Evolutionary conservation across 2,797 vertebrate species (phyloP).

Genomic region (Betta splendens): DNA sequence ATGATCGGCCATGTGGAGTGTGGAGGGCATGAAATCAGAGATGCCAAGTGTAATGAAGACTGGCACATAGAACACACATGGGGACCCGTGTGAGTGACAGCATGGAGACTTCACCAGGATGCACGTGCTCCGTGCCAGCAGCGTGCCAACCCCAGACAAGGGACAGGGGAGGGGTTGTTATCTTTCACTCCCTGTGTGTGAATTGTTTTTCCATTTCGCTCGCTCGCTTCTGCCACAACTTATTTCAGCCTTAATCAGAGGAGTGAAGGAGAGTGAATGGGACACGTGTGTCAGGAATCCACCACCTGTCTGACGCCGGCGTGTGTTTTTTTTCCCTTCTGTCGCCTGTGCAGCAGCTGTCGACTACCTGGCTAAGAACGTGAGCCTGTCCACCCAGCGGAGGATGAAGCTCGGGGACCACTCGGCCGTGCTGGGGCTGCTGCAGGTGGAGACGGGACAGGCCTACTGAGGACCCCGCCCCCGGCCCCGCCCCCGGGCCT

Average conservation of each 20-base stretch:
- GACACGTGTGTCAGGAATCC: conserved; percentile 38
- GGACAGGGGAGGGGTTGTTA: conserved; percentile 62
- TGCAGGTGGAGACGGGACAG: conserved; percentile 98
- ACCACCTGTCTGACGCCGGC: conserved; percentile 50
- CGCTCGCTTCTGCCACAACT: conserved; percentile 70
- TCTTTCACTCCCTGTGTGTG: conserved; percentile 51
- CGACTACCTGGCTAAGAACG: conserved; percentile 98
- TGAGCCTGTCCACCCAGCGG: conserved; percentile 96
- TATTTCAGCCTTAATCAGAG: conserved; percentile 68
- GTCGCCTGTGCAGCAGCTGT: conserved; percentile 89
- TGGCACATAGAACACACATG: conserved; percentile 85
- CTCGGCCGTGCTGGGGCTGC: conserved; percentile 94
- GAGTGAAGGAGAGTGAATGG: conserved; percentile 43
- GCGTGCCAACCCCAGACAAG: conserved; percentile 71
- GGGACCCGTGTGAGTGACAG: conserved; percentile 86
- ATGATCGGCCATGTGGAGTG: conserved; percentile 90
- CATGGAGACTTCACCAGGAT: conserved; percentile 82
- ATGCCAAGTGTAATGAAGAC: conserved; percentile 98
- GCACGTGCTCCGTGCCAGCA: conserved; percentile 72
- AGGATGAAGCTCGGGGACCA: conserved; percentile 98
- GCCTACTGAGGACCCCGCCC: conserved; percentile 89
- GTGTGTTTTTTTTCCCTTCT: conserved; percentile 66
- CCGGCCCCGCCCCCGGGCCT: conserved; percentile 8
- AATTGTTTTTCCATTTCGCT: conserved; percentile 69
- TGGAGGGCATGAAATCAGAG: conserved; percentile 97